Evolutionary conservation across 1,140 invertebrate species (phyloP).

Genomic region (Psilanteris sp.): DNA sequence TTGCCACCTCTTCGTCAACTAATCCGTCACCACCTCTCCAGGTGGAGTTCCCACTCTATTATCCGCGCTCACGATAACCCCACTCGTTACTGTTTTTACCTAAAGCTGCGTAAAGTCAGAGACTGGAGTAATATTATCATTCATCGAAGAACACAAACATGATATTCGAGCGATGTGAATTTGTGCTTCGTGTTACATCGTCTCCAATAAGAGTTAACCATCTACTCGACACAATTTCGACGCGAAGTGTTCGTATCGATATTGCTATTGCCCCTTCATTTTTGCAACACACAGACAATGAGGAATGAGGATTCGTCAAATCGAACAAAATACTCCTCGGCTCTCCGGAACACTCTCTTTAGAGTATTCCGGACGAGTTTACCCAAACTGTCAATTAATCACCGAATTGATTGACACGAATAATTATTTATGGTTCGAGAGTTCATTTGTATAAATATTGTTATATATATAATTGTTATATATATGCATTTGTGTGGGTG

Average conservation of each 20-base stretch:
- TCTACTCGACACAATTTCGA: not conserved
- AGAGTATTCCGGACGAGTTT: slow-evolving; percentile 56
- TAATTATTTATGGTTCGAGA: too few species aligned
- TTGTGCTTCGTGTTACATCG: slow-evolving; percentile 25
- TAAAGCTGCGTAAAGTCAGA: slow-evolving; percentile 52
- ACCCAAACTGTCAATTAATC: not conserved
- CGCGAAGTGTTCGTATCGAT: not conserved
- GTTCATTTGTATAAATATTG: too few species aligned
- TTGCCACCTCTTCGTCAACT: slow-evolving; percentile 42
- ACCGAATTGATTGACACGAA: too few species aligned
- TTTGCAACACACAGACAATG: slow-evolving; percentile 14
- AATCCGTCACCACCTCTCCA: slow-evolving; percentile 58
- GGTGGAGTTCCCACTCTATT: slow-evolving; percentile 54
- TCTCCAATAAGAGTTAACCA: slow-evolving; percentile 13
- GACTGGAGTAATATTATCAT: slow-evolving; percentile 57
- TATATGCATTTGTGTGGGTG: too few species aligned
- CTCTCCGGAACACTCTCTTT: slow-evolving; percentile 57
- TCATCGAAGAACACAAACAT: slow-evolving; percentile 63
- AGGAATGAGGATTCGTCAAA: slow-evolving; percentile 3
- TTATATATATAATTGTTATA: too few species aligned
- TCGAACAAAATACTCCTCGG: not conserved
- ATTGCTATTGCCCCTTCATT: not conserved
- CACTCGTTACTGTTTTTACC: slow-evolving; percentile 60
- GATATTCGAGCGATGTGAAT: slow-evolving; percentile 51
- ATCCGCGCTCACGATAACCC: slow-evolving; percentile 52